Base-by-base conservation (phyloP, 2,113 vertebrate genomes). In the Pelmatolapia mariae region DNA sequence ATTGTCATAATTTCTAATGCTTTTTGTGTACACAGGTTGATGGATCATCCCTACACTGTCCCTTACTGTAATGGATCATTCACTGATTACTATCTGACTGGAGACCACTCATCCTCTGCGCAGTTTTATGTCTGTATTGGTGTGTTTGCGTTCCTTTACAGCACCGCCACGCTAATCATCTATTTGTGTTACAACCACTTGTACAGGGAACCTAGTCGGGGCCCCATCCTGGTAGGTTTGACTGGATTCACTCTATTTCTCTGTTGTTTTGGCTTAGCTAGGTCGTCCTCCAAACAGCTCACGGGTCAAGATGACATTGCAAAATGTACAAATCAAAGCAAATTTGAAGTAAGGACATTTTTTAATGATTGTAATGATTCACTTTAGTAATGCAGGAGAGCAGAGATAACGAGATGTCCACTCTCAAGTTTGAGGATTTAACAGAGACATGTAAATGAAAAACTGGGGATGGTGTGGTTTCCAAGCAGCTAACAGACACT, bases 51-150 rank as follows among this genome's bases (percentile, higher is more conserved):
- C 10, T 99, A 97, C 63, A 3, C 87, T 6, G 96, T 97, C 91
- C 96, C 97, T 0, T 43, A 53, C 7, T 99, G 99, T 45, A 95
- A 93, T 4, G 1, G 6, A n/a, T 89, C 71, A 3, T 2, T 3
- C 1, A 71, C 68, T 2, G 38, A 26, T 4, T 90, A 26, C 82
- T 90, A 94, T 89, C 97, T 99, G 87, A 81, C 89, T 3, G 98
- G 98, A 8, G 97, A 99, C 87, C 95, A 98, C 80, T 94, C 98
- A 0, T 98, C 99, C 13, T 97, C 98, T 0, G 97, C 98, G 0
- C 96, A 99, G 94, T 99, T 99, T 91, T 99, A 97, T 1, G 98
- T 99, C 81, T 97, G 97, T 38, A 93, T 99, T 26, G 98, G 97
- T 81, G 98, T 99, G 87, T 96, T 99, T 89, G 96, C 96, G 52